Conservation (phyloP, 2,888 invertebrate genomes). For the Opisthograptis luteolata region DNA sequence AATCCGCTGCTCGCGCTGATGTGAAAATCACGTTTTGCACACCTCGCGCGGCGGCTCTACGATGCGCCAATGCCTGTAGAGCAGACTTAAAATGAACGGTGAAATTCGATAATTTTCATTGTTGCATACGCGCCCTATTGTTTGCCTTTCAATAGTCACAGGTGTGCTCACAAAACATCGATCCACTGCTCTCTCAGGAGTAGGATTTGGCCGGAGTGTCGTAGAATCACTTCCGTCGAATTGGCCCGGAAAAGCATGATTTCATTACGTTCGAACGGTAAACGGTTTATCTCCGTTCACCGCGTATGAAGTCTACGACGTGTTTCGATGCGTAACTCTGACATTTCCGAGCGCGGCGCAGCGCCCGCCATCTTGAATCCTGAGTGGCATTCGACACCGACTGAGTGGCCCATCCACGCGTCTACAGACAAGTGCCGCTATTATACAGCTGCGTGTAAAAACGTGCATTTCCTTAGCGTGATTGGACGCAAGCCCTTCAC, state of each 20-base stretch:
- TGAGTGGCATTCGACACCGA: conserved; percentile 71
- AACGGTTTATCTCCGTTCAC: no score
- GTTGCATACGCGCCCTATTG: conserved; percentile 26
- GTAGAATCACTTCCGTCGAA: no score
- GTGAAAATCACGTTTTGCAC: conserved; percentile 38
- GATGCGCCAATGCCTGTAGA: conserved; percentile 13
- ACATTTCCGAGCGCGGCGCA: conserved; percentile 60
- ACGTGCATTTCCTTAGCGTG: conserved; percentile 67
- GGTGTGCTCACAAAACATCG: conserved; percentile 22
- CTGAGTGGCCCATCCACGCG: conserved; percentile 71
- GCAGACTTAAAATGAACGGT: conserved; percentile 5
- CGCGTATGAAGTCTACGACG: no score
- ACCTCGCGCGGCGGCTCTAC: conserved; percentile 24
- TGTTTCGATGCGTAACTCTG: neutral
- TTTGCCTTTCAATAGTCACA: conserved; percentile 12
- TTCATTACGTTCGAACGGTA: neutral
- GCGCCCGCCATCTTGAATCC: conserved; percentile 66
- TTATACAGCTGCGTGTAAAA: conserved; percentile 57
- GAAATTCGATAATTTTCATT: conserved; percentile 35
- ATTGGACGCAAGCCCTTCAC: conserved; percentile 65
- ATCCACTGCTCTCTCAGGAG: conserved; percentile 45
- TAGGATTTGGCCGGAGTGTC: no score
- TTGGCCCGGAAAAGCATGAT: conserved; percentile 8
- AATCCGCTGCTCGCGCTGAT: conserved; percentile 46
- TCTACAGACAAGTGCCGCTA: conserved; percentile 60